Evolutionary conservation across 2,888 invertebrate genomes (phyloP).

Genomic region (Drosophila cognata): DNA sequence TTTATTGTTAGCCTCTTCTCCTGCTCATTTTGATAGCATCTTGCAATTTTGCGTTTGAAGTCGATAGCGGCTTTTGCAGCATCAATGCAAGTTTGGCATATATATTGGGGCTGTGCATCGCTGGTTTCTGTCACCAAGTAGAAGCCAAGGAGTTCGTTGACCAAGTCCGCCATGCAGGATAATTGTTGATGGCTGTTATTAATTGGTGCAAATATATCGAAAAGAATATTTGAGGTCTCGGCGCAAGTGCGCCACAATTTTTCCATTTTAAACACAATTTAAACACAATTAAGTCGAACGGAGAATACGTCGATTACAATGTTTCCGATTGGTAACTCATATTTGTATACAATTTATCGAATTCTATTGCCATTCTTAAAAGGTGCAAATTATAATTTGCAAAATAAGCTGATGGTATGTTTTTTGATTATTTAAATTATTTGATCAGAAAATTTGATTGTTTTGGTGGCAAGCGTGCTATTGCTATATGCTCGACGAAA

Average conservation of each 20-base stretch:
- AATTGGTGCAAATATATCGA: slow-evolving; percentile 16
- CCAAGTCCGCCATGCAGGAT: slow-evolving; percentile 22
- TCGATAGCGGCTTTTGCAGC: slow-evolving; percentile 5
- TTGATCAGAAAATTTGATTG: not conserved
- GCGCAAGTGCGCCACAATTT: slow-evolving; percentile 29
- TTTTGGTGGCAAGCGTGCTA: not conserved
- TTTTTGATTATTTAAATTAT: not conserved
- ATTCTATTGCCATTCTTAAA: no score
- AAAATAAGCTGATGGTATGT: not conserved
- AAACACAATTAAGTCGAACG: not conserved
- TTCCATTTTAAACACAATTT: slow-evolving; percentile 9
- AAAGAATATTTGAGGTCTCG: not conserved
- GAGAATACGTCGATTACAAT: slow-evolving; percentile 4
- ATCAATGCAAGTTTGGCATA: slow-evolving; percentile 26
- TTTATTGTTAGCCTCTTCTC: no score
- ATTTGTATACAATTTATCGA: not conserved
- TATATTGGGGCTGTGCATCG: slow-evolving; percentile 14
- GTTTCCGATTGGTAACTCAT: not conserved
- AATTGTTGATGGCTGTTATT: no score
- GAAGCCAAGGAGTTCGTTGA: slow-evolving; percentile 23
- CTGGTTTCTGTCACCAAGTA: not conserved
- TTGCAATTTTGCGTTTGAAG: slow-evolving; percentile 25
- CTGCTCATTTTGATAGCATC: not conserved
- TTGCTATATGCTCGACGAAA: not conserved
- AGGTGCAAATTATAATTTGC: not conserved